Percentiles rank a stretch among this genome's conserved stretches.
Evolutionary conservation across 2,113 vertebrate genomes (phyloP).

Genomic region (Chrysemys picta): DNA sequence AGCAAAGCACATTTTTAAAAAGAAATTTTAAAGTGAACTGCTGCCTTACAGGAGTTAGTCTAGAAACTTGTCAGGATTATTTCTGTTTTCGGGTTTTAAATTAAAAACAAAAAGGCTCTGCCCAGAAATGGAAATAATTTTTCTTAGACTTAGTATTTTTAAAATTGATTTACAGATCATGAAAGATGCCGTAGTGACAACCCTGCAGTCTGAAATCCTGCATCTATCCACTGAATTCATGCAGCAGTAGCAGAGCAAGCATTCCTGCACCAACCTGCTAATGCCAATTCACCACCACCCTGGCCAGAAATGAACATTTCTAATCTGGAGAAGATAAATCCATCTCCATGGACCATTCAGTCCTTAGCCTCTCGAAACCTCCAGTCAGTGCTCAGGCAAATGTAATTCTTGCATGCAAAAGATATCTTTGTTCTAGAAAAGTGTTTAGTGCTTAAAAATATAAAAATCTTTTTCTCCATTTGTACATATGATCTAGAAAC

Average conservation of each 20-base stretch:
- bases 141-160: not conserved
- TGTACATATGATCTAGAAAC: not conserved
- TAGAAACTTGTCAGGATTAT: not conserved
- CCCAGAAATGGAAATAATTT: not conserved
- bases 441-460: not conserved
- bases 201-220: not conserved
- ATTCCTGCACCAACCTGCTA: not conserved
- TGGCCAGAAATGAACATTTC: not conserved
- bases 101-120: not conserved
- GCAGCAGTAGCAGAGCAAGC: not conserved
- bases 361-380: not conserved
- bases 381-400: not conserved
- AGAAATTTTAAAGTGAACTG: not conserved
- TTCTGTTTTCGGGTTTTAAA: not conserved
- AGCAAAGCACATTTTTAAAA: not conserved
- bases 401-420: not conserved
- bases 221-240: not conserved
- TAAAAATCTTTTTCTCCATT: not conserved
- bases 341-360: not conserved
- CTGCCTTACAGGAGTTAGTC: not conserved
- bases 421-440: not conserved
- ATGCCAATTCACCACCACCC: not conserved
- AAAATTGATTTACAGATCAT: not conserved
- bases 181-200: not conserved
- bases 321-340: not conserved